Evolutionary conservation across 2,888 invertebrate genomes (phyloP).

Genomic region (Pasiphila rectangulata): DNA sequence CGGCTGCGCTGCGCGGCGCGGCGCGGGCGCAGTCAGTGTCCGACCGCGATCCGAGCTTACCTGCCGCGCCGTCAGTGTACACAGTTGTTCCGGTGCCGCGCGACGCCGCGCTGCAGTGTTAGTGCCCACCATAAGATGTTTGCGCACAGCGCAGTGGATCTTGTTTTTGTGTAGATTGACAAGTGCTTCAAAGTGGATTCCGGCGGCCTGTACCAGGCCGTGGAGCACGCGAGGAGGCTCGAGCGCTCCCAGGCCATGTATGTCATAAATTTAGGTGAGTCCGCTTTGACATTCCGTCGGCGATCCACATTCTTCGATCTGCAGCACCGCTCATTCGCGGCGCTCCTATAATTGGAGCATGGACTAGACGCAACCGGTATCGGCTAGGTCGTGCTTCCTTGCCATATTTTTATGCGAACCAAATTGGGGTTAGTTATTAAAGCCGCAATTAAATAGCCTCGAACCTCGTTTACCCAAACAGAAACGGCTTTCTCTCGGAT

Average conservation of each 20-base stretch:
- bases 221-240: slow-evolving; percentile 76
- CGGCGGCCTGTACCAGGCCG: slow-evolving; percentile 75
- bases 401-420: slow-evolving; percentile 25
- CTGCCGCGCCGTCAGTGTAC: slow-evolving; percentile 52
- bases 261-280: slow-evolving; percentile 81
- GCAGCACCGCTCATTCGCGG: slow-evolving; percentile 39
- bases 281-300: slow-evolving; percentile 55
- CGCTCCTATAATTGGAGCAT: slow-evolving; percentile 67
- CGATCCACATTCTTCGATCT: slow-evolving; percentile 56
- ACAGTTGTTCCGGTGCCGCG: slow-evolving; percentile 49
- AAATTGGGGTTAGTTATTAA: slow-evolving; percentile 50
- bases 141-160: slow-evolving; percentile 67
- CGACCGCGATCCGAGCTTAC: slow-evolving; percentile 60
- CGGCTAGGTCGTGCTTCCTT: slow-evolving; percentile 42
- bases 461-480: slow-evolving; percentile 46
- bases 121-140: slow-evolving; percentile 68
- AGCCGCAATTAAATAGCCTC: slow-evolving; percentile 45
- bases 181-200: slow-evolving; percentile 77
- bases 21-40: slow-evolving; percentile 47
- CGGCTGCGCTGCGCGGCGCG: slow-evolving; percentile 26
- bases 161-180: slow-evolving; percentile 64
- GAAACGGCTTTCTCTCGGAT: slow-evolving; percentile 49
- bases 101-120: slow-evolving; percentile 50
- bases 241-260: slow-evolving; percentile 80
- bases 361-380: slow-evolving; percentile 69